Evolutionary conservation across 2,888 invertebrate species (phyloP).

Genomic region (Chalcosyrphus nemorum): DNA sequence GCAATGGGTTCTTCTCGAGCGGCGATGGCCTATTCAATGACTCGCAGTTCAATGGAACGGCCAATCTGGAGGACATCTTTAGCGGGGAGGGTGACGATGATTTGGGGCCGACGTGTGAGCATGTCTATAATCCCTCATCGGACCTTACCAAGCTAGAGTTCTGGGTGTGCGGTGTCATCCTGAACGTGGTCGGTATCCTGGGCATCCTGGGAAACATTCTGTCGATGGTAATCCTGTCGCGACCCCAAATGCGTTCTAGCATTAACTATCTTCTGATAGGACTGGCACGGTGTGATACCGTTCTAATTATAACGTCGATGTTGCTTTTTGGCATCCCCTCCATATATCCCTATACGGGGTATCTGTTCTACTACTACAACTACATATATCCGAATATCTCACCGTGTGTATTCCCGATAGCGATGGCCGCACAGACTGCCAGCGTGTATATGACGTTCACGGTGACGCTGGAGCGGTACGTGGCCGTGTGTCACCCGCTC

Average conservation of each 20-base stretch:
- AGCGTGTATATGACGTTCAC: conserved; percentile 96
- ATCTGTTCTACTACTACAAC: conserved; percentile 90
- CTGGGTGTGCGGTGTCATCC: conserved; percentile 90
- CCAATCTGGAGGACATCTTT: conserved; percentile 5
- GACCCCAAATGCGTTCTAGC: conserved; percentile 97
- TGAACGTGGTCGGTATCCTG: conserved; percentile 90
- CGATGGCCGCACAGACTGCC: conserved; percentile 94
- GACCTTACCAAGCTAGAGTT: conserved; percentile 86
- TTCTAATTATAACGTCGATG: conserved; percentile 93
- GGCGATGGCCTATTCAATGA: conserved; percentile 12
- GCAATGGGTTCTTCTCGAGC: conserved; percentile 23
- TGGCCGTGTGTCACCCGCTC: conserved; percentile 95
- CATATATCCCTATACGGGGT: conserved; percentile 91
- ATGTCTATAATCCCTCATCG: conserved; percentile 77
- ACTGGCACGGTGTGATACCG: conserved; percentile 95
- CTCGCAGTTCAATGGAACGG: background rate
- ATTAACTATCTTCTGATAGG: conserved; percentile 97
- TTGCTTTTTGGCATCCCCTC: conserved; percentile 94
- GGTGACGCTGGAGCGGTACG: conserved; percentile 96
- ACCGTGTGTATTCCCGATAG: conserved; percentile 91
- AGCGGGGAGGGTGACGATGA: background rate
- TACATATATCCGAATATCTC: conserved; percentile 91
- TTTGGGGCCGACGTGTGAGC: conserved; percentile 74
- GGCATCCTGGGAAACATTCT: conserved; percentile 95
- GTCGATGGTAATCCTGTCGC: conserved; percentile 93